These are phyloP conservation scores for Hemiscyllium ocellatum DNA, from an alignment of 2,113 vertebrate genomes.

Conservation along the genomic window DNA sequence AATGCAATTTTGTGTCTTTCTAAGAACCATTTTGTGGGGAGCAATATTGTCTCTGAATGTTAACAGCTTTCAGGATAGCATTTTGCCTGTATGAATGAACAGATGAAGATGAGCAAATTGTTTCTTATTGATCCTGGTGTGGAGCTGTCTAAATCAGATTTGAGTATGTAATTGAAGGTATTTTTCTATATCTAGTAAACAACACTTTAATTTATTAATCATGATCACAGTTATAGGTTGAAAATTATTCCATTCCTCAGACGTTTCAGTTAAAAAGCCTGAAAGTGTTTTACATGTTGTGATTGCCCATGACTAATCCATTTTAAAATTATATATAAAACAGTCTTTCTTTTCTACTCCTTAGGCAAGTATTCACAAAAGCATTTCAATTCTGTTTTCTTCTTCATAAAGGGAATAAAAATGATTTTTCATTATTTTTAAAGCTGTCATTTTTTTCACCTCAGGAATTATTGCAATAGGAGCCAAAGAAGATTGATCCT, in stretches of 20 bases:
- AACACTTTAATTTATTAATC: not conserved
- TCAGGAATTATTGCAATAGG: not conserved
- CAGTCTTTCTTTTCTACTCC: not conserved
- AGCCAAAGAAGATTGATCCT: too few species aligned
- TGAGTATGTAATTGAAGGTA: not conserved
- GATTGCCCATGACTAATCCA: not conserved
- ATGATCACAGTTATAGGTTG: not conserved
- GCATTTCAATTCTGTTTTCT: not conserved
- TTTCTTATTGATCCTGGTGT: not conserved
- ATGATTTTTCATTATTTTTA: not conserved
- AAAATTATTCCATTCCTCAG: not conserved
- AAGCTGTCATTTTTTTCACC: not conserved
- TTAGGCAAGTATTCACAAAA: not conserved
- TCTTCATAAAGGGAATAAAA: not conserved
- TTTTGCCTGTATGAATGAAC: not conserved
- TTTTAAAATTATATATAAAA: not conserved
- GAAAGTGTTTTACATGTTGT: not conserved
- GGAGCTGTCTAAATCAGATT: not conserved
- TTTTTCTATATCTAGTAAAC: not conserved
- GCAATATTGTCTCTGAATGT: not conserved
- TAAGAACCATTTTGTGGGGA: not conserved
- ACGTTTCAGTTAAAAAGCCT: not conserved
- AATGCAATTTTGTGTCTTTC: not conserved
- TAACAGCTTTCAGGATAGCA: not conserved
- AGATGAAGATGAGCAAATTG: not conserved